phyloP scores from a whole-genome alignment of 2,888 invertebrate genomes.

The Stenodera caucasica region DNA sequence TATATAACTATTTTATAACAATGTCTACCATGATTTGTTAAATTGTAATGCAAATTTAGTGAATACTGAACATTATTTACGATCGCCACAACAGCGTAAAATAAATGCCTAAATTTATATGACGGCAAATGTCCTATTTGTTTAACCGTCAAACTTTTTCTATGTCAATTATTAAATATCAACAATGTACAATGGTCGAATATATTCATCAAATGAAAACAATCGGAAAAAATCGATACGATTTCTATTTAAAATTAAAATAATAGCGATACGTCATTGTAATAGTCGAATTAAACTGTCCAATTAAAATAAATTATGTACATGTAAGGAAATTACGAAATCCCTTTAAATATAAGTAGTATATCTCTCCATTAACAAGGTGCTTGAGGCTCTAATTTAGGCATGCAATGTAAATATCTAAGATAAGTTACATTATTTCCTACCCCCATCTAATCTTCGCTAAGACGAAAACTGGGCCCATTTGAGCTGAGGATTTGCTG shows the following conservation, averaged over 20 bases:
- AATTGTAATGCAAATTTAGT: constrained; percentile 34
- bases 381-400: constrained; percentile 47
- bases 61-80: constrained; percentile 31
- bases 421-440: constrained; percentile 49
- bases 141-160: constrained; percentile 19
- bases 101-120: constrained; percentile 29
- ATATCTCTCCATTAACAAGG: constrained; percentile 48
- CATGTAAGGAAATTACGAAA: constrained; percentile 43
- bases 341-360: constrained; percentile 44
- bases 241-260: too few relatives aligned
- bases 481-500: constrained; percentile 45
- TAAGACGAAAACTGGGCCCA: constrained; percentile 44
- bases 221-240: too few relatives aligned
- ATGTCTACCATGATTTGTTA: constrained; percentile 30
- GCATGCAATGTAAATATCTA: constrained; percentile 48
- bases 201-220: too few relatives aligned
- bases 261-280: constrained; percentile 37
- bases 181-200: constrained; percentile 13
- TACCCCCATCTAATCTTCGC: constrained; percentile 44
- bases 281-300: constrained; percentile 41
- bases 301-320: constrained; percentile 44
- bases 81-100: constrained; percentile 25
- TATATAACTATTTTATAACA: constrained; percentile 21
- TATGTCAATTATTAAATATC: constrained; percentile 18
- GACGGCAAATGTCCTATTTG: constrained; percentile 23